A percentile compares a stretch with the other conserved stretches of the same genome.
Evolutionary conservation across 92 coral and sea anemone species (phyloP).

Genomic region (Epizoanthus illoricatus): DNA sequence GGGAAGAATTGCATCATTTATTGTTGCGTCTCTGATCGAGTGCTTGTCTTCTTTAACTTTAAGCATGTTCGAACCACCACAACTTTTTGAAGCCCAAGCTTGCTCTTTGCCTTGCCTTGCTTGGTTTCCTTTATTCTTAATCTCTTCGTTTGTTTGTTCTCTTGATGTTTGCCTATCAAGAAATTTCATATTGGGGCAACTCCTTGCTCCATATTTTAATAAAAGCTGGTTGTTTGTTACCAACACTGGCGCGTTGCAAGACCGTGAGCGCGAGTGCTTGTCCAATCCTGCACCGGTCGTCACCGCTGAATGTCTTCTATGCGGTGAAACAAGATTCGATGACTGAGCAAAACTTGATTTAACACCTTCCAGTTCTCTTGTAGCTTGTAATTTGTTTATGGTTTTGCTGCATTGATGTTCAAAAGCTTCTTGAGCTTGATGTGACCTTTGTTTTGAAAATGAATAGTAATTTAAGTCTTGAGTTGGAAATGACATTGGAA

Average conservation of each 20-base stretch:
- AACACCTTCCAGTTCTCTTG: too few species aligned
- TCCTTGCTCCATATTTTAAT: not conserved
- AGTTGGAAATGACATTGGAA: too few species aligned
- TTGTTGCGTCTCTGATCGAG: too few species aligned
- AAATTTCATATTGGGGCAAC: not conserved
- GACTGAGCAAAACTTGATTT: too few species aligned
- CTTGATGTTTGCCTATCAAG: not conserved
- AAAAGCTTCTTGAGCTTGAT: too few species aligned
- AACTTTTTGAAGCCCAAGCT: not conserved
- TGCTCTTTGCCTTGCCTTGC: not conserved
- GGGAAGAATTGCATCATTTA: not conserved
- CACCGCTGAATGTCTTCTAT: not conserved
- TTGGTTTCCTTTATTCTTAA: not conserved
- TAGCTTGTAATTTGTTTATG: too few species aligned
- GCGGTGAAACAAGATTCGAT: not conserved
- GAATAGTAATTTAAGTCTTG: too few species aligned
- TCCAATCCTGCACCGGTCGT: not conserved
- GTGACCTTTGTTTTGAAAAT: too few species aligned
- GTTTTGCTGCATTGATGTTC: too few species aligned
- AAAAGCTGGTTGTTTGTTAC: conserved; percentile 10
- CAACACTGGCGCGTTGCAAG: not conserved
- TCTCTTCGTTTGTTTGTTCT: not conserved
- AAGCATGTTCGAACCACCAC: not conserved
- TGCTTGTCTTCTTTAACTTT: conserved; percentile 1
- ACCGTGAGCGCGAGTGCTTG: not conserved